Evolutionary conservation across 2,797 vertebrate species (phyloP).

Genomic region (Hoplostethus atlanticus): DNA sequence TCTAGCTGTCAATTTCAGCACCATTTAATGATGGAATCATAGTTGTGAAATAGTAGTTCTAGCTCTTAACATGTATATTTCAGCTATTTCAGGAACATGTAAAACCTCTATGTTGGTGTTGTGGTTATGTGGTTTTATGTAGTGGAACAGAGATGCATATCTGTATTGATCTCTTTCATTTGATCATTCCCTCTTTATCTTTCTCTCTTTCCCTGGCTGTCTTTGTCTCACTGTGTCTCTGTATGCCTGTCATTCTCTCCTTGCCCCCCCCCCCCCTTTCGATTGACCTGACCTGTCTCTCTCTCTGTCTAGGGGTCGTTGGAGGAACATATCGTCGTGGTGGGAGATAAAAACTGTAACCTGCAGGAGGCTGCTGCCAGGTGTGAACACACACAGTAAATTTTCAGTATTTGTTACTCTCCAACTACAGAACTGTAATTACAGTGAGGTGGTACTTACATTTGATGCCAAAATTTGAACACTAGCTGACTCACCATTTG

Average conservation of each 20-base stretch:
- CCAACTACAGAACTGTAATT: neutral
- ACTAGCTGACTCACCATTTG: neutral
- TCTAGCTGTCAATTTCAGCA: too few relatives aligned
- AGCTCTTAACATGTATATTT: too few relatives aligned
- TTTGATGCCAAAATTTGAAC: neutral
- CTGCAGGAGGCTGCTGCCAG: conserved; percentile 87
- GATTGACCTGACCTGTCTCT: neutral
- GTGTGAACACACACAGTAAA: conserved; percentile 68
- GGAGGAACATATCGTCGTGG: conserved; percentile 79
- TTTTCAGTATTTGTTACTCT: neutral
- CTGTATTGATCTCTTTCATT: too few relatives aligned
- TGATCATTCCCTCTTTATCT: neutral
- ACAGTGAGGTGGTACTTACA: neutral
- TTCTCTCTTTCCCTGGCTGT: neutral
- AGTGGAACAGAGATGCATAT: too few relatives aligned
- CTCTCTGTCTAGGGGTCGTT: conserved; percentile 75
- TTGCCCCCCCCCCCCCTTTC: too few relatives aligned
- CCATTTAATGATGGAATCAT: too few relatives aligned
- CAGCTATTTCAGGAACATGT: too few relatives aligned
- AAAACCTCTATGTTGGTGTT: too few relatives aligned
- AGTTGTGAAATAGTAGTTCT: too few relatives aligned
- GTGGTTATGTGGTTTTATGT: too few relatives aligned
- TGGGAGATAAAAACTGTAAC: conserved; percentile 86
- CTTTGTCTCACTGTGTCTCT: neutral
- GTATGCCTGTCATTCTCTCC: too few relatives aligned